Conservation (phyloP, 2,113 vertebrate species). For the Catharus bicknelli region DNA sequence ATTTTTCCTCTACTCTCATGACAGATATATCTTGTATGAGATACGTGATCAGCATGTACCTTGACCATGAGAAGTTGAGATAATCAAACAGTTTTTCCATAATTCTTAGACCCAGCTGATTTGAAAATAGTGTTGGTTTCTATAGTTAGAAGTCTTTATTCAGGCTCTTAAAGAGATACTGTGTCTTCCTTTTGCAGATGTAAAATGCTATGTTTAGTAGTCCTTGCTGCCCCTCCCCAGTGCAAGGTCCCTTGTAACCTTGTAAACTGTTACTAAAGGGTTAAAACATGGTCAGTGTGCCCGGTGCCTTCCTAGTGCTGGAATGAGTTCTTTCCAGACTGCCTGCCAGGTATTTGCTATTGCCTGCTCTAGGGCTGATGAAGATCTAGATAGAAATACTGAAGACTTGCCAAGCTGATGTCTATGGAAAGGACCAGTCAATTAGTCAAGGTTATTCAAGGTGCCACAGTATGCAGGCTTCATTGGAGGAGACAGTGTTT, state of each 20-base stretch:
- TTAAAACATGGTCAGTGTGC: neutral
- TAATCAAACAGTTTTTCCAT: neutral
- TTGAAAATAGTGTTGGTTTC: neutral
- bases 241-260: neutral
- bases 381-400: neutral
- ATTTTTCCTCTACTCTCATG: neutral
- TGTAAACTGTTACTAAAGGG: neutral
- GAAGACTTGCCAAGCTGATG: neutral
- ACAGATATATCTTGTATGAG: neutral
- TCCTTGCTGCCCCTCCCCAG: neutral
- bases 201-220: neutral
- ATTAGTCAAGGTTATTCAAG: constrained; percentile 6
- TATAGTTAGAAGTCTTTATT: neutral
- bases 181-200: neutral
- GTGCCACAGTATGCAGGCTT: neutral
- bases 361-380: neutral
- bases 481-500: neutral
- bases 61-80: neutral
- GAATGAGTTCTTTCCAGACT: neutral
- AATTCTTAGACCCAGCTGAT: neutral
- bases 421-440: neutral
- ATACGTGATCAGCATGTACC: neutral
- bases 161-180: neutral
- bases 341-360: neutral
- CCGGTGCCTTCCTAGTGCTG: neutral